Conservation (phyloP, 2,888 invertebrate genomes). For the Deilephila porcellus region DNA sequence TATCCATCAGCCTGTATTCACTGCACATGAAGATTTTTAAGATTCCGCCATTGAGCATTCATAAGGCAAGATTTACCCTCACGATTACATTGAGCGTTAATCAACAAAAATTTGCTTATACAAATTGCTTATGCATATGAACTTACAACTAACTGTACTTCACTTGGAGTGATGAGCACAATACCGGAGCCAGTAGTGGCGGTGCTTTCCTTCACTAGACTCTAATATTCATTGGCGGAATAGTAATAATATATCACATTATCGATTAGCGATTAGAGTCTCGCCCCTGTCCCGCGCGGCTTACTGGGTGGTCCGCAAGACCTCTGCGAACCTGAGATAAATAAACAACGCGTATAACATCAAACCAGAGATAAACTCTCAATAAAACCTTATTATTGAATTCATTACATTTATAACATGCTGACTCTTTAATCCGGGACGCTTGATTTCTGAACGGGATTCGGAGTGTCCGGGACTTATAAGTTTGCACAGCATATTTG, state of each 20-base stretch:
- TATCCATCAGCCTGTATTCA: no score
- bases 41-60: no score
- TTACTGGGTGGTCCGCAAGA: conserved; percentile 28
- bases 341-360: conserved; percentile 13
- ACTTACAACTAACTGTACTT: no score
- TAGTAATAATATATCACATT: not conserved
- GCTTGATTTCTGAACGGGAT: not conserved
- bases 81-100: no score
- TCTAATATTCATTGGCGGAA: not conserved
- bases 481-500: no score
- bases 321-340: conserved; percentile 21
- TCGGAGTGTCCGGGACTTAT: not conserved
- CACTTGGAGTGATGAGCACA: no score
- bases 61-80: no score
- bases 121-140: no score
- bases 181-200: no score
- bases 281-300: not conserved
- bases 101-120: no score
- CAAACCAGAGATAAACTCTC: conserved; percentile 15
- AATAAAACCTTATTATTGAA: conserved; percentile 17
- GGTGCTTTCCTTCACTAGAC: not conserved
- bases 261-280: conserved; percentile 4
- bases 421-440: not conserved
- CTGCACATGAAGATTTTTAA: no score
- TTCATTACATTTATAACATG: conserved; percentile 15